A percentile compares a stretch with the other conserved stretches of the same genome.
Evolutionary conservation across 2,888 invertebrate species (phyloP).

Genomic region (Enoplolaimus lenunculus): DNA sequence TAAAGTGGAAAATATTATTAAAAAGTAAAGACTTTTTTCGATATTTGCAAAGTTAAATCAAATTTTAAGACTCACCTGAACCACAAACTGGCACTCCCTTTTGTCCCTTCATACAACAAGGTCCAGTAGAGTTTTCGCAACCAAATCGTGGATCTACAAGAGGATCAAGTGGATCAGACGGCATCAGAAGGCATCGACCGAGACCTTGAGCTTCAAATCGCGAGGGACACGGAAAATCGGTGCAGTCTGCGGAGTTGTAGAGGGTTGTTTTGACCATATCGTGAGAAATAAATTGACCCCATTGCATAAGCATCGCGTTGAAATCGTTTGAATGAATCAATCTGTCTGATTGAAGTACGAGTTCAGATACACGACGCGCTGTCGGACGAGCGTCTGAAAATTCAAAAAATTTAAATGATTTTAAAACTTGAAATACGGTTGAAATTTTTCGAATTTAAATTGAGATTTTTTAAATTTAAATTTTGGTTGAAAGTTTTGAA

Average conservation of each 20-base stretch:
- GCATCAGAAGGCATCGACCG: neutral
- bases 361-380: conserved; percentile 34
- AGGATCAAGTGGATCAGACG: too few relatives aligned
- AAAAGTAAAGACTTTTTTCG: too few relatives aligned
- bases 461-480: neutral
- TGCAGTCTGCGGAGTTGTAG: conserved; percentile 34
- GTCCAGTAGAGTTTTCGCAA: too few relatives aligned
- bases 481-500: too few relatives aligned
- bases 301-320: conserved; percentile 26
- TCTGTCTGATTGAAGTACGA: conserved; percentile 33
- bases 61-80: too few relatives aligned
- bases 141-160: too few relatives aligned
- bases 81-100: too few relatives aligned
- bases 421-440: neutral
- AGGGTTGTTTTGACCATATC: conserved; percentile 27
- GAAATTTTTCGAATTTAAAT: neutral
- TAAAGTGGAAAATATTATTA: too few relatives aligned
- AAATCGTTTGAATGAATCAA: conserved; percentile 30
- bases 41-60: too few relatives aligned
- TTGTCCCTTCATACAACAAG: too few relatives aligned
- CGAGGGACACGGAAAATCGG: conserved; percentile 7
- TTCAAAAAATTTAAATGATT: neutral
- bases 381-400: conserved; percentile 28
- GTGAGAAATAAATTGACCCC: conserved; percentile 24
- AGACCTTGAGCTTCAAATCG: neutral